These are phyloP conservation scores for Pomatorhinus ruficollis DNA, from an alignment of 2,113 vertebrate genomes.

Conservation along the genomic window DNA sequence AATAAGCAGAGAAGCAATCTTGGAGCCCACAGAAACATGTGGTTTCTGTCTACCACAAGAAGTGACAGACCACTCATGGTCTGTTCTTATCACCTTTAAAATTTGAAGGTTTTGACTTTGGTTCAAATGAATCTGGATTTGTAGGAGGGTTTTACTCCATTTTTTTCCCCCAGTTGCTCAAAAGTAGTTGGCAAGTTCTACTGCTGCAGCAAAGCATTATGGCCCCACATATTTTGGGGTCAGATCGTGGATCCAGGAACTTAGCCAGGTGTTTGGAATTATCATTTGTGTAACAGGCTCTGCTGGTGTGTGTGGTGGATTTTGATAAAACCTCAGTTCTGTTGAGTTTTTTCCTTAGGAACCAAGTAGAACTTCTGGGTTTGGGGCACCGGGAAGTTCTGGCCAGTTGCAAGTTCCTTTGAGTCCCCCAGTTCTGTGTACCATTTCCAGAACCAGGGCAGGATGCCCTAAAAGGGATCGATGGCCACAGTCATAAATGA, in stretches of 20 bases:
- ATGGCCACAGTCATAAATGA: neutral
- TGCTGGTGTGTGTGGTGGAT: neutral
- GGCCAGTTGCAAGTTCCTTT: neutral
- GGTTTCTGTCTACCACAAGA: conserved; percentile 39
- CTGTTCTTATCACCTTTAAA: conserved; percentile 58
- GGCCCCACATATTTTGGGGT: neutral
- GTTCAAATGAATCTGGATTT: conserved; percentile 6
- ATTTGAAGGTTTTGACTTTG: conserved; percentile 45
- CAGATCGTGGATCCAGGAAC: neutral
- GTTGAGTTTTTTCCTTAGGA: neutral
- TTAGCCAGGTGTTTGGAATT: neutral
- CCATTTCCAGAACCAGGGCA: neutral
- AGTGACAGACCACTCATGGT: conserved; percentile 14
- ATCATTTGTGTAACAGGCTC: neutral
- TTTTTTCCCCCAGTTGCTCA: neutral
- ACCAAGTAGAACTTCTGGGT: neutral
- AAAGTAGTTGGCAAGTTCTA: conserved; percentile 2
- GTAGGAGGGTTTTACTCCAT: neutral
- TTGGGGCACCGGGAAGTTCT: neutral
- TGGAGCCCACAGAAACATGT: conserved; percentile 25
- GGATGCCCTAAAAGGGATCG: neutral
- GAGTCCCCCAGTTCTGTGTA: neutral
- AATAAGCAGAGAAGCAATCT: neutral
- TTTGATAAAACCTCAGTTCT: neutral
- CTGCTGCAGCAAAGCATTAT: neutral